phyloP scores from a whole-genome alignment of 2,113 vertebrate genomes.

The Paracanthobrama guichenoti region DNA sequence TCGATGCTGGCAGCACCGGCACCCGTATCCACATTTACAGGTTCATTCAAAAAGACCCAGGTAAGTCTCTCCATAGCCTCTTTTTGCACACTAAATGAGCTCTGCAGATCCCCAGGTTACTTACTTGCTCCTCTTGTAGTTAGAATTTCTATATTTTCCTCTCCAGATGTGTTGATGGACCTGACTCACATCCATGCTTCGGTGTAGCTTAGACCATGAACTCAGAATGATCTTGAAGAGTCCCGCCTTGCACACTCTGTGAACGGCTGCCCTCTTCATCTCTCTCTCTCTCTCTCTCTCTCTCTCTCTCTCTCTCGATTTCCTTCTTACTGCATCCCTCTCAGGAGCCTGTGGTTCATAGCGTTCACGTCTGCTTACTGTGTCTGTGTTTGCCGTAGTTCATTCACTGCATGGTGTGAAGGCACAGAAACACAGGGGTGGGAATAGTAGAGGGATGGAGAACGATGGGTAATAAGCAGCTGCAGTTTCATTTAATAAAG shows the following conservation, averaged over 20 bases:
- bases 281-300: constrained; percentile 32
- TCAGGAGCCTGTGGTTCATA: constrained; percentile 44
- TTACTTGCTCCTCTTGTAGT: constrained; percentile 22
- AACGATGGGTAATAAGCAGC: background rate
- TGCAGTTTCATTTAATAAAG: constrained; percentile 43
- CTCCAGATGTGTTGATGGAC: background rate
- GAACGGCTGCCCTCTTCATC: constrained; percentile 37
- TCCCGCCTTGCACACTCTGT: constrained; percentile 51
- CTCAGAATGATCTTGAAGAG: constrained; percentile 51
- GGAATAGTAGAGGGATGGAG: constrained; percentile 3
- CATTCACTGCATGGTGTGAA: constrained; percentile 62
- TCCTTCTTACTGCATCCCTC: constrained; percentile 4
- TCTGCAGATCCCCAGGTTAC: background rate
- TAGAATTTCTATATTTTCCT: constrained; percentile 4
- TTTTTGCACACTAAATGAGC: background rate
- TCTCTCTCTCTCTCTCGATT: constrained; percentile 17
- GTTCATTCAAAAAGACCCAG: constrained; percentile 90
- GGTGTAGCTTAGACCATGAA: constrained; percentile 40
- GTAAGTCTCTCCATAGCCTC: constrained; percentile 1
- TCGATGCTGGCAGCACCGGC: constrained; percentile 97
- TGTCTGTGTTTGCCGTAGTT: constrained; percentile 61
- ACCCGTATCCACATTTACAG: constrained; percentile 96
- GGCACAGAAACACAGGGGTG: constrained; percentile 10
- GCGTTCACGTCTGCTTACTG: constrained; percentile 56
- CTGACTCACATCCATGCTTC: constrained; percentile 30